Evolutionary conservation across 2,113 vertebrate species (phyloP), one percentile per base, ranked within the genome.

Genomic region (Pampusana beccarii): DNA sequence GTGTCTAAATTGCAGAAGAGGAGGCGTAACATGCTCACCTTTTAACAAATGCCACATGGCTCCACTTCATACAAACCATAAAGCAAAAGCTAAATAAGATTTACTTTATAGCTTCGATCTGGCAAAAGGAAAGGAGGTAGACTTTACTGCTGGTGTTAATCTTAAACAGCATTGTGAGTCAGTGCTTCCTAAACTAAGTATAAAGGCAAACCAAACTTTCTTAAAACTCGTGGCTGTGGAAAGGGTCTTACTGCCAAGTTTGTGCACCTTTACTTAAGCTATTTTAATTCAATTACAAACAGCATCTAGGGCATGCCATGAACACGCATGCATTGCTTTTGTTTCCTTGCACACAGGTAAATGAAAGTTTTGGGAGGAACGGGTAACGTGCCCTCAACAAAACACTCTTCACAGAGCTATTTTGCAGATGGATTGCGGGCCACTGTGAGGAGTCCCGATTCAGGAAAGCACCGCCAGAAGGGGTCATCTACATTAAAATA

Each of bases 391-490:
- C 7, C 48, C 66, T 21, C n/a, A 18, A 14, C 13, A 36, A 56
- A 56, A 24, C 10, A 2, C 11, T 50, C 11, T 18, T 73, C 8
- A 15, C n/a, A 16, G 24, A 54, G 17, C 25, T 65, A 28, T 9
- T 40, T 50, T 1, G 1, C 16, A 42, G 44, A 3, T 2, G 5
- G 23, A 19, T 0, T 20, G 46, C 0, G 0, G 53, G 31, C 14
- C 11, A 2, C 61, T 20, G 10, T 7, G 16, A 53, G 28, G 17
- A 11, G 26, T 8, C 13, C 23, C 4, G 18, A n/a, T 13, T 36
- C n/a, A 50, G 40, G 12, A 72, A 36, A 40, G 24, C 20, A 10
- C 21, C 28, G 46, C 24, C 11, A 56, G 6, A 46, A 25, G 38
- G 26, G 16, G 28, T 5, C 14, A 16, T 3, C 16, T 23, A 16